These are phyloP conservation scores for Hystrix brachyura DNA, from an alignment of 2,113 vertebrate species.

Conservation along the genomic window DNA sequence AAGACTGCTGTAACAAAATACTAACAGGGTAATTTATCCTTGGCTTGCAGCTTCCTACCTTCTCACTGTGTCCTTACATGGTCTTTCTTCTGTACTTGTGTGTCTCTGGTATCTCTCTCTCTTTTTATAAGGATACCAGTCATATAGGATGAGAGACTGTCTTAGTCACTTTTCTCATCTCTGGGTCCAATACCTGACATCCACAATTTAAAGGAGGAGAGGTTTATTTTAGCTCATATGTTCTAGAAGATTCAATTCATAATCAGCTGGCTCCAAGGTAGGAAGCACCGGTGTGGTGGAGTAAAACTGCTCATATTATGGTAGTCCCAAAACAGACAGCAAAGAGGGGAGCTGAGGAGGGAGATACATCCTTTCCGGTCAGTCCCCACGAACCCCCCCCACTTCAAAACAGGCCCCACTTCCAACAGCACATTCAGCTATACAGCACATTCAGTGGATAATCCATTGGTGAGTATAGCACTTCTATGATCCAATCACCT, in stretches of 20 bases:
- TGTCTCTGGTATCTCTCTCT: neutral
- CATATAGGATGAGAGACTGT: neutral
- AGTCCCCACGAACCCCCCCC: neutral
- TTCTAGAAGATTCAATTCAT: neutral
- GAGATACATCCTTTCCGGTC: too few species aligned
- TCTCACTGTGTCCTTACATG: neutral
- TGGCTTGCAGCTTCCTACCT: neutral
- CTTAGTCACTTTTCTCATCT: neutral
- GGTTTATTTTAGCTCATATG: neutral
- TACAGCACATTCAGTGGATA: neutral
- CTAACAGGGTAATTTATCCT: too few species aligned
- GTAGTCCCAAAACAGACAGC: neutral
- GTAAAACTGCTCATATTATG: neutral
- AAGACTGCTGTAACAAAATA: neutral
- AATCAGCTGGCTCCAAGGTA: neutral
- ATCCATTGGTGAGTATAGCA: neutral
- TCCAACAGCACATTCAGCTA: neutral
- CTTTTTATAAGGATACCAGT: neutral
- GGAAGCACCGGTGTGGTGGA: neutral
- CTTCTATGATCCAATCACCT: neutral
- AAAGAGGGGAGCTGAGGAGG: neutral
- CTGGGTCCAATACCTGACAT: neutral
- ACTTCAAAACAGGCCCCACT: neutral
- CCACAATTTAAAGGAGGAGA: neutral
- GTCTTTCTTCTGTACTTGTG: neutral